Conservation (phyloP, 2,113 vertebrate genomes). For the Anguilla rostrata region DNA sequence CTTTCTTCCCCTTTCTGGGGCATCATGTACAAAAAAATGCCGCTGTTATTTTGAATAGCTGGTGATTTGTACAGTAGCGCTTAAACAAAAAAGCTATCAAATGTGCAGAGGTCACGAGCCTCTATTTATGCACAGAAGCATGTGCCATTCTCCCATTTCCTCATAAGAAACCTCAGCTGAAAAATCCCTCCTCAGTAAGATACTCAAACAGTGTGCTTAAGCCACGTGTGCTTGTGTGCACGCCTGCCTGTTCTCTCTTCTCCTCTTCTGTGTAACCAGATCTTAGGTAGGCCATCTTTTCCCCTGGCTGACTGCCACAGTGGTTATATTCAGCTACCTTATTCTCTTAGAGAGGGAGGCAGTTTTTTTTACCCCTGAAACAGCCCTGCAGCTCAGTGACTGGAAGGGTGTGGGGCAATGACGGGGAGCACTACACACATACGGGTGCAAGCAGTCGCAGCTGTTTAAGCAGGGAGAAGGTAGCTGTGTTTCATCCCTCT, state of each 20-base stretch:
- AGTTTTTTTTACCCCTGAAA: background rate
- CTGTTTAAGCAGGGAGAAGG: background rate
- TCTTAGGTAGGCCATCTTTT: background rate
- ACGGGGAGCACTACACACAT: background rate
- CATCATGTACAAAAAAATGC: background rate
- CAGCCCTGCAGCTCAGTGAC: background rate
- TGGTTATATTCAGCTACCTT: constrained; percentile 8
- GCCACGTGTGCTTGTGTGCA: background rate
- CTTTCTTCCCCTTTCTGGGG: background rate
- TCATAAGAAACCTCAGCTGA: background rate
- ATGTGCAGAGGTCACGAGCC: background rate
- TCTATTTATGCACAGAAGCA: background rate
- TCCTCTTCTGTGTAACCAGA: background rate
- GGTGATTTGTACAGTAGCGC: background rate
- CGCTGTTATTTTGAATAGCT: background rate
- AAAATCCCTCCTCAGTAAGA: background rate
- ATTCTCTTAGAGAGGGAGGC: background rate
- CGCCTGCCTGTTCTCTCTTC: background rate
- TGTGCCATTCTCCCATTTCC: background rate
- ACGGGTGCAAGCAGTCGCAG: background rate
- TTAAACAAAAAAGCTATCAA: background rate
- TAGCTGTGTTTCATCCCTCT: background rate
- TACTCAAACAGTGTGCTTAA: background rate
- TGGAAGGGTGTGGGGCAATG: background rate
- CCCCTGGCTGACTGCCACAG: constrained; percentile 1